A percentile compares a stretch with the other conserved stretches of the same genome.
Conservation (phyloP, 1,140 invertebrate genomes). For the Sinonovacula constricta region DNA sequence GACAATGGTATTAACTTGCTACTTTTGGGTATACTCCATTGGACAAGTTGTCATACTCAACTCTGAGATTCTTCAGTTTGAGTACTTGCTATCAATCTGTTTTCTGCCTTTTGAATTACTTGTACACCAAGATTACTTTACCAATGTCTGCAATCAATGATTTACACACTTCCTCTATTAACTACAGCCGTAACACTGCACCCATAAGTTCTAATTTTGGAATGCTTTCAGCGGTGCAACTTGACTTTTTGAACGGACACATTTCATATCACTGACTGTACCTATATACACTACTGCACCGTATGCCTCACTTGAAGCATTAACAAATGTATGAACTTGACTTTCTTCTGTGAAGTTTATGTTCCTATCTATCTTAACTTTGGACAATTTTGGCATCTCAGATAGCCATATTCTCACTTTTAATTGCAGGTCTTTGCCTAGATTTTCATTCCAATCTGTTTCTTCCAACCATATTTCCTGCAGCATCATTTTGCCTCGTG, state of each 20-base stretch:
- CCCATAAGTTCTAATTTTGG: constrained; percentile 17
- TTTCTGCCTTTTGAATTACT: too few species aligned
- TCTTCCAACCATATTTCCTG: constrained; percentile 11
- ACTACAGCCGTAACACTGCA: constrained; percentile 2
- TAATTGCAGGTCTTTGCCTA: neutral
- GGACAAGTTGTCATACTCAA: too few species aligned
- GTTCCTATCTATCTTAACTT: neutral
- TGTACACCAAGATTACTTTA: too few species aligned
- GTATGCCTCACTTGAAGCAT: neutral
- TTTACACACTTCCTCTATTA: neutral
- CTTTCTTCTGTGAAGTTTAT: neutral
- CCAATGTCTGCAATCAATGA: neutral
- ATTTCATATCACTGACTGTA: neutral
- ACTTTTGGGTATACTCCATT: too few species aligned
- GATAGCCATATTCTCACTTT: neutral
- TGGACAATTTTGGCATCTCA: neutral
- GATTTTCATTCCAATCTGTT: constrained; percentile 15
- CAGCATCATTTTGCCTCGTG: constrained; percentile 25
- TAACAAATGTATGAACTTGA: constrained; percentile 16
- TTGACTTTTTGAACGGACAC: constrained; percentile 21
- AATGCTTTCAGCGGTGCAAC: constrained; percentile 24
- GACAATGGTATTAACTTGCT: too few species aligned
- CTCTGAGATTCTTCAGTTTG: too few species aligned
- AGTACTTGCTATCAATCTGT: too few species aligned
- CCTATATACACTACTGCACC: constrained; percentile 17